Percentiles rank a stretch among this genome's conserved stretches.
Conservation (phyloP, 2,113 vertebrate species). For the Phaethornis superciliosus region DNA sequence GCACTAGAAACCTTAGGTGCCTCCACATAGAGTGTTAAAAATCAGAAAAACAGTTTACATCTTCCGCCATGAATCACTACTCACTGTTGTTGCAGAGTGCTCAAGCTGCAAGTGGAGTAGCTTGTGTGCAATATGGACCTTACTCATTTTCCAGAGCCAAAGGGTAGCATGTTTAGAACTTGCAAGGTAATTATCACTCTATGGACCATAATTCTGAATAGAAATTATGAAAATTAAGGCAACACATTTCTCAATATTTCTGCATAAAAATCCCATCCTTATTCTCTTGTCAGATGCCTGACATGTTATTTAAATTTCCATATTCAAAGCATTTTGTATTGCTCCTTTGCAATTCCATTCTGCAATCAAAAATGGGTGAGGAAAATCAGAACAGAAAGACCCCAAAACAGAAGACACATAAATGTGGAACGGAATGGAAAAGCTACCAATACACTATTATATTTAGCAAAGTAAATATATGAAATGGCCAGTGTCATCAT, state of each 20-base stretch:
- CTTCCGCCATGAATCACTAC: neutral
- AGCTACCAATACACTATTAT: neutral
- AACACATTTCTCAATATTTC: neutral
- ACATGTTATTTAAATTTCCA: neutral
- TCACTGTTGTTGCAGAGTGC: neutral
- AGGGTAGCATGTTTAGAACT: neutral
- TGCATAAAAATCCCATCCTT: neutral
- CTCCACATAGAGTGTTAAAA: neutral
- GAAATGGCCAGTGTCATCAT: neutral
- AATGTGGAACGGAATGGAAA: neutral
- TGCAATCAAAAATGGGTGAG: neutral
- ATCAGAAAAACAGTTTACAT: neutral
- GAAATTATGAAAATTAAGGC: neutral
- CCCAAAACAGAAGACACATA: neutral
- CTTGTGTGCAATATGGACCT: neutral
- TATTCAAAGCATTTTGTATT: neutral
- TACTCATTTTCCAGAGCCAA: neutral
- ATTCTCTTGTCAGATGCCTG: neutral
- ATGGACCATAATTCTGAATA: neutral
- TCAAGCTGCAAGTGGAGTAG: neutral
- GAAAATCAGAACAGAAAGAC: constrained; percentile 1
- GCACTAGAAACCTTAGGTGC: neutral
- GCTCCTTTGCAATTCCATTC: neutral
- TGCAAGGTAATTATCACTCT: neutral
- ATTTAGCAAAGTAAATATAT: neutral